Evolutionary conservation across 2,113 vertebrate genomes (phyloP).

Genomic region (Prochilodus magdalenae): DNA sequence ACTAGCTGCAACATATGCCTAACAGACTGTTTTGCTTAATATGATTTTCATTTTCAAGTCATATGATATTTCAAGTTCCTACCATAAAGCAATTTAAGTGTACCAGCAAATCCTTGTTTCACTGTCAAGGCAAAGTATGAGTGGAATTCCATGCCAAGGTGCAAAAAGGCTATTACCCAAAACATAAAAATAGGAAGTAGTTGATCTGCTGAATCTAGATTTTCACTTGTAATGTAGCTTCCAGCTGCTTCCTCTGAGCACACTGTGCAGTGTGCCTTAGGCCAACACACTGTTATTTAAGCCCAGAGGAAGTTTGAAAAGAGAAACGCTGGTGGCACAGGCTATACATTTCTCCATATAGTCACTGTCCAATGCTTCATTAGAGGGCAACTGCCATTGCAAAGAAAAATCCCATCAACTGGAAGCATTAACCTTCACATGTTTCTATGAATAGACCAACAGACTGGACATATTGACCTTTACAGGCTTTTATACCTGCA

Average conservation of each 20-base stretch:
- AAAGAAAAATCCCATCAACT: constrained; percentile 6
- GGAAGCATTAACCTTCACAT: background rate
- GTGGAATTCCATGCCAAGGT: constrained; percentile 16
- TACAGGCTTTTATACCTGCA: constrained; percentile 86
- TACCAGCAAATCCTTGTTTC: background rate
- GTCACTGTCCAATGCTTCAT: background rate
- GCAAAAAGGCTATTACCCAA: constrained; percentile 8
- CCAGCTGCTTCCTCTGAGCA: constrained; percentile 48
- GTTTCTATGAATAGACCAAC: background rate
- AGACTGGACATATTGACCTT: background rate
- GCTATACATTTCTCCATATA: constrained; percentile 11
- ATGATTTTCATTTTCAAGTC: constrained; percentile 20
- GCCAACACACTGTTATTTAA: constrained; percentile 18
- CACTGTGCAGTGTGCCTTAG: constrained; percentile 14
- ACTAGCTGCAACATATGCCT: constrained; percentile 6
- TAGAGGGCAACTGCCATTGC: background rate
- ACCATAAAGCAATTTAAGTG: background rate
- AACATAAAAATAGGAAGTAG: constrained; percentile 55
- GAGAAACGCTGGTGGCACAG: background rate
- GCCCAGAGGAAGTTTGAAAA: background rate
- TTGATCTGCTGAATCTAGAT: constrained; percentile 48
- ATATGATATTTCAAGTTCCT: background rate
- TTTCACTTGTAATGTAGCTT: constrained; percentile 45
- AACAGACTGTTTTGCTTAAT: background rate
- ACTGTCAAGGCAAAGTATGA: constrained; percentile 1